Evolutionary conservation across 1,140 invertebrate genomes (phyloP).

Genomic region (Zaprionus nigranus): DNA sequence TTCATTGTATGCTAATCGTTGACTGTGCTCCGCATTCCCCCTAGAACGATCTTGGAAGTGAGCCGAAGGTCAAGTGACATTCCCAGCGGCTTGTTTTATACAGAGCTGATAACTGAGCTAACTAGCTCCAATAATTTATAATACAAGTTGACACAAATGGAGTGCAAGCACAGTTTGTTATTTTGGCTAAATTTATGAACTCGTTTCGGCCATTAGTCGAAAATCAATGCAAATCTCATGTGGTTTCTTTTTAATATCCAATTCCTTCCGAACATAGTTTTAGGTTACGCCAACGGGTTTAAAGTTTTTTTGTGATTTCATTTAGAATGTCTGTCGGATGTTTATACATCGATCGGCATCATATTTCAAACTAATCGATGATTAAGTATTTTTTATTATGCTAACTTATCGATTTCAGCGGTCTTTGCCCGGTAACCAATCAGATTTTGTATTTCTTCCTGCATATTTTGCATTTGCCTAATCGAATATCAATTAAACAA

Average conservation of each 20-base stretch:
- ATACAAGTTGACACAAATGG: slow-evolving; percentile 15
- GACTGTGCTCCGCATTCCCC: neutral
- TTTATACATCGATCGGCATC: slow-evolving; percentile 7
- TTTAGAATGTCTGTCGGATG: neutral
- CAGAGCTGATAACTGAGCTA: neutral
- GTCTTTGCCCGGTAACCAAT: slow-evolving; percentile 8
- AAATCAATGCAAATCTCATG: slow-evolving; percentile 24
- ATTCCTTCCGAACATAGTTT: slow-evolving; percentile 12
- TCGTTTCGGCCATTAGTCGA: slow-evolving; percentile 18
- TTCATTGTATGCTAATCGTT: slow-evolving; percentile 45
- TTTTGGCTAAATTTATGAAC: slow-evolving; percentile 19
- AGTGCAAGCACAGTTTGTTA: slow-evolving; percentile 12
- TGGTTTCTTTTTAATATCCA: slow-evolving; percentile 1
- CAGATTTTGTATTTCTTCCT: slow-evolving; percentile 16
- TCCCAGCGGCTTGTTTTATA: slow-evolving; percentile 23
- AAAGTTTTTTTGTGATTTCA: neutral
- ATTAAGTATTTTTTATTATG: slow-evolving; percentile 14
- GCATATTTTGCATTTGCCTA: slow-evolving; percentile 13
- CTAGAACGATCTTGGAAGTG: slow-evolving; percentile 23
- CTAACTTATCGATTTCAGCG: neutral
- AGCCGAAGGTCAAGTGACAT: slow-evolving; percentile 20
- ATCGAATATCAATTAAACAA: neutral
- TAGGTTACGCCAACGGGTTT: slow-evolving; percentile 4
- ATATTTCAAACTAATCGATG: slow-evolving; percentile 23
- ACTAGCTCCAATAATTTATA: neutral